These are phyloP conservation scores for Tiliqua scincoides DNA, from an alignment of 2,113 vertebrate genomes.

Conservation along the genomic window DNA sequence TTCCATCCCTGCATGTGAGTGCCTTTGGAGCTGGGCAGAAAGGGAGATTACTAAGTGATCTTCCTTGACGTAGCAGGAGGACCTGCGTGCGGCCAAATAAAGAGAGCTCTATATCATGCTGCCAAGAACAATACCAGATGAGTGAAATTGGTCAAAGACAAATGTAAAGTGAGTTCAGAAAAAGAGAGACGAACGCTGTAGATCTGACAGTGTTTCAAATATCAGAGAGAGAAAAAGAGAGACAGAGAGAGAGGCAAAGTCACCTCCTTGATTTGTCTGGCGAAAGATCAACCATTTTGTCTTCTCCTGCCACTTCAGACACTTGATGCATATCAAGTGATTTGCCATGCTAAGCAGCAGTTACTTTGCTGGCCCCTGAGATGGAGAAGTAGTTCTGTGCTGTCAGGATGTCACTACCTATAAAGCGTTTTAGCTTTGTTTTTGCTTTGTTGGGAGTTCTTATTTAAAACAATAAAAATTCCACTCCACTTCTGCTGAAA, in stretches of 20 bases:
- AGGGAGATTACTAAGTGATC: neutral
- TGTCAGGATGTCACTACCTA: slow-evolving; percentile 58
- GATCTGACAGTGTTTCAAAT: neutral
- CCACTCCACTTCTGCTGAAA: slow-evolving; percentile 19
- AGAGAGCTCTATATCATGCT: neutral
- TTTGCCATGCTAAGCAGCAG: slow-evolving; percentile 47
- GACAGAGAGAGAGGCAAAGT: slow-evolving; percentile 31
- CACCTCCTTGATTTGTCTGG: slow-evolving; percentile 39
- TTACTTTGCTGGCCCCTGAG: slow-evolving; percentile 24
- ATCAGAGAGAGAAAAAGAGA: slow-evolving; percentile 29
- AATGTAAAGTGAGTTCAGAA: slow-evolving; percentile 1
- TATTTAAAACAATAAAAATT: slow-evolving; percentile 30
- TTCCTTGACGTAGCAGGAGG: neutral
- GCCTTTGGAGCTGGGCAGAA: neutral
- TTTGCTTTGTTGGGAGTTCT: slow-evolving; percentile 58
- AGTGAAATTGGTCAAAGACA: slow-evolving; percentile 37
- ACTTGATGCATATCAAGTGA: slow-evolving; percentile 34
- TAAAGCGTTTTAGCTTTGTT: slow-evolving; percentile 51
- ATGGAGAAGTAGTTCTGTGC: slow-evolving; percentile 27
- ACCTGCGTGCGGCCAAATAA: neutral
- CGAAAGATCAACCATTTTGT: slow-evolving; percentile 5
- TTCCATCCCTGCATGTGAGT: neutral
- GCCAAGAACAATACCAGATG: neutral
- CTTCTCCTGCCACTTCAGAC: slow-evolving; percentile 21
- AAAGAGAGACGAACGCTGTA: slow-evolving; percentile 17